A percentile compares a stretch with the other conserved stretches of the same genome.
Evolutionary conservation across 2,797 vertebrate species (phyloP).

Genomic region (Bradypus variegatus): DNA sequence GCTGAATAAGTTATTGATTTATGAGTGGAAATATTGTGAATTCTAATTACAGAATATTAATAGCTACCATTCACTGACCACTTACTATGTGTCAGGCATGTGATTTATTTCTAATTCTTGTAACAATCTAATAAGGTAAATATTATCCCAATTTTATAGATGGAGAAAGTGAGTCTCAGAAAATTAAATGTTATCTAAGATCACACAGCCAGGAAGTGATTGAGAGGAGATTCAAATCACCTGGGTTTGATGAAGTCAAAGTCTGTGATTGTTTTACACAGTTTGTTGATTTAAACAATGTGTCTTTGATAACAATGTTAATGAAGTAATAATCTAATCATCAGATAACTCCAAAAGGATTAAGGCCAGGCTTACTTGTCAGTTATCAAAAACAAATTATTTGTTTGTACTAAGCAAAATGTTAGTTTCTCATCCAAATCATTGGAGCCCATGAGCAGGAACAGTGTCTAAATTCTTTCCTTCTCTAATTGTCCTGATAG

Average conservation of each 20-base stretch:
- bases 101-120: neutral
- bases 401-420: fast-evolving
- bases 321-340: neutral
- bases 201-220: neutral
- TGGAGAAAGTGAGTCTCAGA: too few relatives aligned
- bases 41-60: fast-evolving
- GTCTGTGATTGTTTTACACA: fast-evolving
- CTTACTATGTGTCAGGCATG: neutral
- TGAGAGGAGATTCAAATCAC: too few relatives aligned
- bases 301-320: too few relatives aligned
- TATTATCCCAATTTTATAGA: neutral
- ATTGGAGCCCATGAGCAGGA: fast-evolving
- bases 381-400: neutral
- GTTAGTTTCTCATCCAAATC: fast-evolving
- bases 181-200: neutral
- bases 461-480: too few relatives aligned
- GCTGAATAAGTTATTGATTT: fast-evolving
- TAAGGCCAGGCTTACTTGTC: neutral
- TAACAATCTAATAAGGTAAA: neutral
- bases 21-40: too few relatives aligned
- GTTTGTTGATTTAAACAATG: too few relatives aligned
- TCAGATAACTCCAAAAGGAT: neutral
- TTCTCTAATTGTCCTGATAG: neutral
- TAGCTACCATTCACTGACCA: neutral
- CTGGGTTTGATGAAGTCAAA: fast-evolving